Base-by-base conservation (phyloP, 2,797 vertebrate genomes). In the Falco concolor region DNA sequence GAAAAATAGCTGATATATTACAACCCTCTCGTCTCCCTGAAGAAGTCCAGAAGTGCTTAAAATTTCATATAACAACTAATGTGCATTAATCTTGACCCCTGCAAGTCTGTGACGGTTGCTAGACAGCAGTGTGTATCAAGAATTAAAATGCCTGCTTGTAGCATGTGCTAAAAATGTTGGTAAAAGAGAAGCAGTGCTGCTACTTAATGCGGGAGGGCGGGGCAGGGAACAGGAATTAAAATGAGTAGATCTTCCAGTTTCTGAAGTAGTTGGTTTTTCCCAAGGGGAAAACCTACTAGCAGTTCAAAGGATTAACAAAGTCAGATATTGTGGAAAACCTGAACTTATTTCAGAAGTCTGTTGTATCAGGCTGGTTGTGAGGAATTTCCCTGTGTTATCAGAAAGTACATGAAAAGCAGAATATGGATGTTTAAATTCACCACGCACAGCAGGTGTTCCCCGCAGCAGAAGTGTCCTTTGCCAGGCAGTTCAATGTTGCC, bases 31-130 rank as follows among this genome's bases (percentile, higher is more conserved):
- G 49, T 93, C 93, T 91, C 79, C 79, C 84, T 92, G 72, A 88
- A 82, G 77, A 93, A 84, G 89, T 79, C 53, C 94, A 42, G 75
- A 95, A 94, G 90, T 90, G 32, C 80, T 72, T 95, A 81, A 78
- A 61, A 63, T 79, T 88, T 69, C 59, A 74, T 25, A 8, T 89
- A 86, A 76, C 87, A 84, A 89, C 61, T 73, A 59, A 77, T 42
- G 45, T 79, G 27, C 76, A 45, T 95, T 90, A 89, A 77, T 96
- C 82, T 78, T 84, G 92, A 89, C 75, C 30, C 3, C 87, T 78
- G 40, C 24, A 36, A 79, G 44, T 78, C 89, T 94, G 44, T 95
- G 90, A 89, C 69, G 50, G 72, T 60, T 87, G 80, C 61, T 89
- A 56, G 84, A 69, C 85, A 93, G 70, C 53, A 85, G 64, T 61